phyloP scores from a whole-genome alignment of 30 jellyfish, hydroid and myxozoan genomes.

The Chrysaora quinquecirrha region DNA sequence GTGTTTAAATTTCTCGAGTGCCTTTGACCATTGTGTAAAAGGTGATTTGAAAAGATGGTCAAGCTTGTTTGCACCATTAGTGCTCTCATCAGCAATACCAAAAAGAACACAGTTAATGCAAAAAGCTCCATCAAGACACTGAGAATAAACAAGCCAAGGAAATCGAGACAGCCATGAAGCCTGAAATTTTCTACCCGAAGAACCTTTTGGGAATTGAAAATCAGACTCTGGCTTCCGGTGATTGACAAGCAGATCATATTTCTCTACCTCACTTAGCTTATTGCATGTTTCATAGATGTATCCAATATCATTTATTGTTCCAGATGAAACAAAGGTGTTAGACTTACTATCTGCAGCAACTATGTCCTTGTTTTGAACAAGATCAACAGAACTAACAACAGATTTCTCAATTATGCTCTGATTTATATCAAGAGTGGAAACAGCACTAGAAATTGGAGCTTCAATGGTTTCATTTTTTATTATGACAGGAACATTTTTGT shows the following conservation, averaged over 20 bases:
- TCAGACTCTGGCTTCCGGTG: constrained; percentile 22
- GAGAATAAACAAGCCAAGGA: constrained; percentile 42
- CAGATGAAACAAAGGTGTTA: neutral
- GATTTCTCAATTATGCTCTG: neutral
- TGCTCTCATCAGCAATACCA: constrained; percentile 16
- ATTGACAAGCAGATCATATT: constrained; percentile 16
- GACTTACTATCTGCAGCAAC: neutral
- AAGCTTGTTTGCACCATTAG: neutral
- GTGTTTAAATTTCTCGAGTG: constrained; percentile 7
- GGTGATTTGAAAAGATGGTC: constrained; percentile 25
- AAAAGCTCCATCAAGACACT: constrained; percentile 26
- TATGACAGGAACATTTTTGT: neutral
- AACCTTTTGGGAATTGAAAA: constrained; percentile 16
- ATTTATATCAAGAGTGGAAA: neutral
- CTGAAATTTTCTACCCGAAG: constrained; percentile 30
- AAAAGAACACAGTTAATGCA: constrained; percentile 42
- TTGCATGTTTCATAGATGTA: neutral
- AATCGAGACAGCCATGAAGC: neutral
- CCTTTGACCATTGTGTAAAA: neutral
- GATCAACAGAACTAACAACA: neutral
- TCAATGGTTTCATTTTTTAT: neutral
- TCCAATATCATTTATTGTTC: constrained; percentile 2
- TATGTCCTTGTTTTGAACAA: no score
- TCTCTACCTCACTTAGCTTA: neutral
- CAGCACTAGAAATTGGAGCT: neutral